These are phyloP conservation scores for Campopleginae sp. DNA, from an alignment of 2,888 invertebrate species.

Conservation along the genomic window DNA sequence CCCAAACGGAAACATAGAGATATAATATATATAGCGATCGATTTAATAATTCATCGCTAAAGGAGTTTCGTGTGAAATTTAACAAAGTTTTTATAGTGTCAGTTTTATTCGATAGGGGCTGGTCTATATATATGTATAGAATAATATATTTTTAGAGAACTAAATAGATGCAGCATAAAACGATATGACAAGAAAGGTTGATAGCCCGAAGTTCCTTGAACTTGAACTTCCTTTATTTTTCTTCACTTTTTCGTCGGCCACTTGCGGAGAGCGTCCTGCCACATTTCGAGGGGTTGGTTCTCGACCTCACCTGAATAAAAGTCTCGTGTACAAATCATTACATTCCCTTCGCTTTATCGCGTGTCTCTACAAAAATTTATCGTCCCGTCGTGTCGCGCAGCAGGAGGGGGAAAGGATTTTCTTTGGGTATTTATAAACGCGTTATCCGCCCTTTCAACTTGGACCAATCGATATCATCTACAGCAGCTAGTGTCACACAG, in stretches of 20 bases:
- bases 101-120: background rate
- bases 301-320: constrained; percentile 38
- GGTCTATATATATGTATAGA: constrained; percentile 3
- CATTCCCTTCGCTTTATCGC: constrained; percentile 49
- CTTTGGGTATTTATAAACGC: background rate
- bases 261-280: background rate
- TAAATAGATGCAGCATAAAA: background rate
- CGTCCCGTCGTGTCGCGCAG: background rate
- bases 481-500: constrained; percentile 14
- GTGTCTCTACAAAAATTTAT: constrained; percentile 41
- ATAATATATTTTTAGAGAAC: background rate
- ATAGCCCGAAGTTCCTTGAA: constrained; percentile 20
- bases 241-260: background rate
- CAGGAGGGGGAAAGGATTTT: background rate
- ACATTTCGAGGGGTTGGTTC: constrained; percentile 26
- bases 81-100: background rate
- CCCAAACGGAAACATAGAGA: background rate
- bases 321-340: constrained; percentile 53
- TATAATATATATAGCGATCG: constrained; percentile 3
- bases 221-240: background rate
- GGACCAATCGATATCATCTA: constrained; percentile 4
- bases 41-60: constrained; percentile 45
- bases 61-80: constrained; percentile 18
- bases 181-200: background rate
- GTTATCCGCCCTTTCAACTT: background rate